A percentile compares a stretch with the other conserved stretches of the same genome.
These are phyloP conservation scores for Neomonachus schauinslandi DNA, from an alignment of 2,113 vertebrate genomes.

Conservation along the genomic window DNA sequence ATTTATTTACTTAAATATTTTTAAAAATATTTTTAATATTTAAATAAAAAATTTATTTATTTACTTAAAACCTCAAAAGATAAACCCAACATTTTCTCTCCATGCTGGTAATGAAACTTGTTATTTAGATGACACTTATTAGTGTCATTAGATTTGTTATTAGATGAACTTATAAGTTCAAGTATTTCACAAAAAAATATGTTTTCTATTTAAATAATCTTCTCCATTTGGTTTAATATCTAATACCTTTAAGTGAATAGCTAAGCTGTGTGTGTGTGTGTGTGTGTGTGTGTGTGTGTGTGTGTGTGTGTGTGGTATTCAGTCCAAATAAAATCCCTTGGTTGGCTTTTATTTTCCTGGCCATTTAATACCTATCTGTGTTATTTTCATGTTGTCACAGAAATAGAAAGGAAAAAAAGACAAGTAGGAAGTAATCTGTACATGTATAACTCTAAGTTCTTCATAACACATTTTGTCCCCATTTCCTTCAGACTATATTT, in stretches of 20 bases:
- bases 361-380: neutral
- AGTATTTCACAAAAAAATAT: neutral
- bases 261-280: neutral
- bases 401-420: conserved; percentile 24
- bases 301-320: neutral
- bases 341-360: neutral
- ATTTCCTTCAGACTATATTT: conserved; percentile 3
- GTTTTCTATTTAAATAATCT: neutral
- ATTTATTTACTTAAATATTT: neutral
- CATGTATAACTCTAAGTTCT: neutral
- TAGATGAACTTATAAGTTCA: neutral
- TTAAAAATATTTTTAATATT: too few species aligned
- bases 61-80: neutral
- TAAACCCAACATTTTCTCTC: neutral
- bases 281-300: neutral
- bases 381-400: conserved; percentile 5
- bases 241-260: neutral
- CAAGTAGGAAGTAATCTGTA: neutral
- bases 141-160: too few species aligned
- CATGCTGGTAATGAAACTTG: neutral
- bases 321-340: conserved; percentile 13
- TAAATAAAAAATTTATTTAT: too few species aligned
- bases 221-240: neutral
- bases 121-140: neutral
- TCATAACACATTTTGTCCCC: neutral